Evolutionary conservation across 1,140 invertebrate species (phyloP).

Genomic region (Vanessa tameamea): DNA sequence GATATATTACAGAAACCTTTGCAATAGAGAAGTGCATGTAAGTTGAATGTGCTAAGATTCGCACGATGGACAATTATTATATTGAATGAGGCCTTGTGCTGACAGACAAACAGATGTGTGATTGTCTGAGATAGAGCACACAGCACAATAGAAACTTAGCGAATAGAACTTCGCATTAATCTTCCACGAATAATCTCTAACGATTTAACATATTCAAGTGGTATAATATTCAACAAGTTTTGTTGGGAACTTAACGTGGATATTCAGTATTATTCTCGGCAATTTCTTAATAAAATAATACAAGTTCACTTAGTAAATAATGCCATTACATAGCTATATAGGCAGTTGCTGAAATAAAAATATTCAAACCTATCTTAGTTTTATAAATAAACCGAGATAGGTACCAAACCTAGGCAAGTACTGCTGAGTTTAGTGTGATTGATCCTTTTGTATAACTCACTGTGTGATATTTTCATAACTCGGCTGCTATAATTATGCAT

Average conservation of each 20-base stretch:
- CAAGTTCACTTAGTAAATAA: too few species aligned
- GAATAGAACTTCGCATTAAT: slow-evolving; percentile 20
- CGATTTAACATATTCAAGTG: slow-evolving; percentile 23
- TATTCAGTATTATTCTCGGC: not conserved
- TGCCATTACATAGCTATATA: too few species aligned
- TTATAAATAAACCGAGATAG: too few species aligned
- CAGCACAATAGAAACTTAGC: slow-evolving; percentile 40
- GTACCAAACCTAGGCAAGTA: too few species aligned
- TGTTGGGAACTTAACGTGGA: not conserved
- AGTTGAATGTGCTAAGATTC: slow-evolving; percentile 55
- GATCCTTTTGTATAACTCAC: too few species aligned
- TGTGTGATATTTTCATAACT: too few species aligned
- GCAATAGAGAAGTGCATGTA: slow-evolving; percentile 21
- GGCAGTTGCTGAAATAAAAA: too few species aligned
- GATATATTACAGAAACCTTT: slow-evolving; percentile 15
- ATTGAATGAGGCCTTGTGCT: slow-evolving; percentile 61
- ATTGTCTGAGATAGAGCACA: slow-evolving; percentile 58
- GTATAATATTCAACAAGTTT: slow-evolving; percentile 16
- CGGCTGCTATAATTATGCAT: too few species aligned
- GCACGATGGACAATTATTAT: slow-evolving; percentile 62
- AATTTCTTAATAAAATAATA: not conserved
- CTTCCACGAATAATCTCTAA: slow-evolving; percentile 26
- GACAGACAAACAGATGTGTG: slow-evolving; percentile 71
- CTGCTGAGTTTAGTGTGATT: too few species aligned
- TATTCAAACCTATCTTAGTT: too few species aligned